Evolutionary conservation across 2,113 vertebrate genomes (phyloP).

Genomic region (Cathartes aura): DNA sequence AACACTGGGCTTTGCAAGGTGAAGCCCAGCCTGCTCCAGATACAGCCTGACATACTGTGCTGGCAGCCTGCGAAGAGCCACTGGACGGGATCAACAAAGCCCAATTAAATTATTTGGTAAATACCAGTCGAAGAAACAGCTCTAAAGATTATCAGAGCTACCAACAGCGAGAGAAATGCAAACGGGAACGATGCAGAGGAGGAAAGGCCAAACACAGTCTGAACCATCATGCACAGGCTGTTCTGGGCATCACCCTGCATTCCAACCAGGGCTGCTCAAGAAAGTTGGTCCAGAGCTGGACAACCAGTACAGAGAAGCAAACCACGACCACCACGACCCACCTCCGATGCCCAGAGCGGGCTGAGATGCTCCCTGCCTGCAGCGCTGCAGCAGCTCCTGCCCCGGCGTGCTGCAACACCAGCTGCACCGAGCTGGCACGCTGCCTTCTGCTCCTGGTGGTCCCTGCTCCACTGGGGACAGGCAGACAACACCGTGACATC

Average conservation of each 20-base stretch:
- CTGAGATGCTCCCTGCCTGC: background rate
- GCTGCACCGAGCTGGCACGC: background rate
- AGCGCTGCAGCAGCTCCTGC: background rate
- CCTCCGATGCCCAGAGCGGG: background rate
- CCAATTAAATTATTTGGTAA: background rate
- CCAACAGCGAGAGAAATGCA: background rate
- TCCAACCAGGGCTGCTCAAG: background rate
- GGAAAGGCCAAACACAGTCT: background rate
- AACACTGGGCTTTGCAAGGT: background rate
- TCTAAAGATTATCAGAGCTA: background rate
- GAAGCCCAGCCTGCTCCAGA: background rate
- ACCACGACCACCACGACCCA: fast-evolving
- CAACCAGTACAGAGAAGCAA: background rate
- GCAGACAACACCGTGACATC: fast-evolving
- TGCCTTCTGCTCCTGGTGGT: background rate
- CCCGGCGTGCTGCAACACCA: background rate
- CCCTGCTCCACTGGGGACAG: background rate
- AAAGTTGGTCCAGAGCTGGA: background rate
- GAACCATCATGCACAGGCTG: background rate
- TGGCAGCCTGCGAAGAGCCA: background rate
- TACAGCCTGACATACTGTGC: background rate
- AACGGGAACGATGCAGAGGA: background rate
- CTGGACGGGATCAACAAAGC: background rate
- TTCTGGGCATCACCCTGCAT: background rate
- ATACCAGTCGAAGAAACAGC: background rate